These are phyloP conservation scores for Lepidurus apus DNA, from an alignment of 1,140 invertebrate species.

Conservation along the genomic window DNA sequence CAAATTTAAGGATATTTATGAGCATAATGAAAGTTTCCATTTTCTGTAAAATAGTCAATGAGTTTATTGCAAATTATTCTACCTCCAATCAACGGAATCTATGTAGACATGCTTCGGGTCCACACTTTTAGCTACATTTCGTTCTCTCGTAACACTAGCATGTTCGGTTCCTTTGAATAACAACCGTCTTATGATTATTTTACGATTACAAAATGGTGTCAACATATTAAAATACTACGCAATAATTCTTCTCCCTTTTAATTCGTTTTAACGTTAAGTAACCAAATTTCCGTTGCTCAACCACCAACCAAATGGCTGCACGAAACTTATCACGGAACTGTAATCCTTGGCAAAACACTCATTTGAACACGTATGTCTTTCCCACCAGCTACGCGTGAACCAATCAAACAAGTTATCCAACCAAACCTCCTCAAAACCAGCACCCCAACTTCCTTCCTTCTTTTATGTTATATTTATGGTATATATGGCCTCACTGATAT, in stretches of 20 bases:
- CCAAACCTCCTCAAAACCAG: background rate
- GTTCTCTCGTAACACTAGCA: background rate
- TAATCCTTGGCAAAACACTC: background rate
- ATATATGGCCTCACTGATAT: background rate
- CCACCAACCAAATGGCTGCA: background rate
- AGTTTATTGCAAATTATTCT: conserved; percentile 10
- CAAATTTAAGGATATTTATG: background rate
- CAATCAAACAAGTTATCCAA: background rate
- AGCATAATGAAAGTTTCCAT: background rate
- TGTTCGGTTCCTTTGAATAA: background rate
- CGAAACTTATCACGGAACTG: background rate
- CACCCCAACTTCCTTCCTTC: background rate
- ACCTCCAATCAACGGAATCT: conserved; percentile 9
- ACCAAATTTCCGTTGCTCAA: background rate
- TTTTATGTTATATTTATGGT: background rate
- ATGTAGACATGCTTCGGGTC: background rate
- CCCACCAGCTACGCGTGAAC: background rate
- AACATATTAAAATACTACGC: background rate
- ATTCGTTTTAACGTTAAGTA: background rate
- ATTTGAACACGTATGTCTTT: background rate
- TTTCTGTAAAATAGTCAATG: background rate
- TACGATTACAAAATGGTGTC: background rate
- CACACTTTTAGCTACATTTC: background rate
- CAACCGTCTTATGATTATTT: background rate
- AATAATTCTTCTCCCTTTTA: background rate